Percentiles rank a stretch among this genome's conserved stretches.
These are phyloP conservation scores for Pelosia muscerda DNA, from an alignment of 2,888 invertebrate genomes.

Conservation along the genomic window DNA sequence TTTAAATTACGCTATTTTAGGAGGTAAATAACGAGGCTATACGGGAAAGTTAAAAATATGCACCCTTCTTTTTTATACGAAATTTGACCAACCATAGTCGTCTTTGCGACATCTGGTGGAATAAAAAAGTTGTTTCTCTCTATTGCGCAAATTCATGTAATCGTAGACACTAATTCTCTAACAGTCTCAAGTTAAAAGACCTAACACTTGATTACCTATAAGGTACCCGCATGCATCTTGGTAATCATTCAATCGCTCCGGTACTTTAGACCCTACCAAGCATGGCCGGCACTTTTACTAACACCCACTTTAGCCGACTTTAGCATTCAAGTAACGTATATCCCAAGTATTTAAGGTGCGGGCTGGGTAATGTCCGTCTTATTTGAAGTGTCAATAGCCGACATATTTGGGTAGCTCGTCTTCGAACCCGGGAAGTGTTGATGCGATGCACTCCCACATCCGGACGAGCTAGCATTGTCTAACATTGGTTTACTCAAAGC, in stretches of 20 bases:
- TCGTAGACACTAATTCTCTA: background rate
- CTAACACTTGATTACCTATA: constrained; percentile 17
- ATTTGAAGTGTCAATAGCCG: constrained; percentile 46
- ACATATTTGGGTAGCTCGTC: constrained; percentile 50
- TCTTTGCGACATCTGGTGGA: too few relatives aligned
- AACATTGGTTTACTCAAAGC: constrained; percentile 65
- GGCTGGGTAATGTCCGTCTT: constrained; percentile 44
- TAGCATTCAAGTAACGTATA: constrained; percentile 40
- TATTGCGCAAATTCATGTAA: constrained; percentile 5
- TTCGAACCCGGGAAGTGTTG: constrained; percentile 53
- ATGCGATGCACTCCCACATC: constrained; percentile 78
- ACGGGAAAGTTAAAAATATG: too few relatives aligned
- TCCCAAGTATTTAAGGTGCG: constrained; percentile 31
- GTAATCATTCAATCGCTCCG: constrained; percentile 33
- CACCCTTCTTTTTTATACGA: too few relatives aligned
- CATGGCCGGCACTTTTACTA: constrained; percentile 41
- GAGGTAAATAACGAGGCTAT: too few relatives aligned
- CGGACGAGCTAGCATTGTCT: constrained; percentile 69
- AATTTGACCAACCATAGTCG: too few relatives aligned
- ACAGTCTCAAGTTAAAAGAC: constrained; percentile 19
- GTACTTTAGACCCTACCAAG: constrained; percentile 23
- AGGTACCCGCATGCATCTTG: constrained; percentile 21
- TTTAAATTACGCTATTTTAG: too few relatives aligned
- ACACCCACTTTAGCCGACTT: constrained; percentile 29
- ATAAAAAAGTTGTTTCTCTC: too few relatives aligned